A percentile compares a stretch with the other conserved stretches of the same genome.
phyloP scores from a whole-genome alignment of 2,113 vertebrate genomes.

The Etheostoma cragini region DNA sequence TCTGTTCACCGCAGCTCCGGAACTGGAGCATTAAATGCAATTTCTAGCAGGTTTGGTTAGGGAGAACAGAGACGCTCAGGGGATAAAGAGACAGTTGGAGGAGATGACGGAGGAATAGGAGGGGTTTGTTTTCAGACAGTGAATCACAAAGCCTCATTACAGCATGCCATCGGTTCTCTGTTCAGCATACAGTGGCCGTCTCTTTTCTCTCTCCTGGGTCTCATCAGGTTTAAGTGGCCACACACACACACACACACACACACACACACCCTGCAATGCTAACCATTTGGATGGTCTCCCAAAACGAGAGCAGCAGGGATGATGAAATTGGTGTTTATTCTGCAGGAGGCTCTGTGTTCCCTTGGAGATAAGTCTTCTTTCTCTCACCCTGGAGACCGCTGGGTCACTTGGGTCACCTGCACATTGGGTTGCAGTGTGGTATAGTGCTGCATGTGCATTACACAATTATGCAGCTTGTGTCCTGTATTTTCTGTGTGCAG shows the following conservation, averaged over 20 bases:
- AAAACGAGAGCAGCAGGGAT: slow-evolving; percentile 22
- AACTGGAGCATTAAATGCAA: slow-evolving; percentile 81
- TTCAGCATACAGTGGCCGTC: slow-evolving; percentile 28
- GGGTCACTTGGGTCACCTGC: slow-evolving; percentile 35
- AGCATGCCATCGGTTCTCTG: slow-evolving; percentile 39
- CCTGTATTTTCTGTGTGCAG: neutral
- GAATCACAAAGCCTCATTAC: slow-evolving; percentile 52
- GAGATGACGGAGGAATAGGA: slow-evolving; percentile 40
- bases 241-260: slow-evolving; percentile 26
- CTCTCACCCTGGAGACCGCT: slow-evolving; percentile 34
- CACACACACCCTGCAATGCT: slow-evolving; percentile 44
- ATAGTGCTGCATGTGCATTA: neutral
- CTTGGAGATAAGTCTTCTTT: slow-evolving; percentile 21
- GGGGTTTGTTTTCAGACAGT: slow-evolving; percentile 56
- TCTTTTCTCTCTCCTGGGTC: slow-evolving; percentile 33
- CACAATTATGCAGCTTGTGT: slow-evolving; percentile 20
- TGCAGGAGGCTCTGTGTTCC: slow-evolving; percentile 27
- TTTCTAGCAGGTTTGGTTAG: slow-evolving; percentile 71
- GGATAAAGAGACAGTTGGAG: slow-evolving; percentile 53
- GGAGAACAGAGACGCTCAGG: slow-evolving; percentile 40
- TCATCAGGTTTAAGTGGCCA: slow-evolving; percentile 60
- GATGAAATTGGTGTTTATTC: slow-evolving; percentile 53
- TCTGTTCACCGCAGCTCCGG: slow-evolving; percentile 48
- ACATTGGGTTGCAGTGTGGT: neutral
- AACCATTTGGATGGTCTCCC: slow-evolving; percentile 54